Evolutionary conservation across 2,113 vertebrate genomes (phyloP).

Genomic region (Dasyprocta punctata): DNA sequence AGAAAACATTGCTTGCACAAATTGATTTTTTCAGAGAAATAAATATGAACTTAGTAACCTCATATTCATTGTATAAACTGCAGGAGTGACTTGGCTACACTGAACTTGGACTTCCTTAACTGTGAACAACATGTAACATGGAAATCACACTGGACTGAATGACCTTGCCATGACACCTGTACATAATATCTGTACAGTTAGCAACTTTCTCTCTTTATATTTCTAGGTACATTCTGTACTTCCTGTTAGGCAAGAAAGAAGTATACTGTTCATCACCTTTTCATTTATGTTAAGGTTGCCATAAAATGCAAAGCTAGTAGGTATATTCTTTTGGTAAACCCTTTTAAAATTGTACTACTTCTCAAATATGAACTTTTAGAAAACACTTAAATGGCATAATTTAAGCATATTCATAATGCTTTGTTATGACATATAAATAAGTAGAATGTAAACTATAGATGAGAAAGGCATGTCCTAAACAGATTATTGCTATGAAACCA

Average conservation of each 20-base stretch:
- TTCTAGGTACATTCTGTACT: not conserved
- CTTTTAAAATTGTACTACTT: not conserved
- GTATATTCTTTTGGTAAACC: not conserved
- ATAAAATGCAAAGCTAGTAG: slow-evolving; percentile 26
- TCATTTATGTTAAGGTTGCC: not conserved
- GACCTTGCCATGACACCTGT: not conserved
- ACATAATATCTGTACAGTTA: not conserved
- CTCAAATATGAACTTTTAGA: not conserved
- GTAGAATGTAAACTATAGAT: not conserved
- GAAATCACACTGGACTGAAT: not conserved
- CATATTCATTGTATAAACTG: not conserved
- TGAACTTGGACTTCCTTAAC: not conserved
- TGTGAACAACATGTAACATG: not conserved
- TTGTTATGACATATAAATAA: not conserved
- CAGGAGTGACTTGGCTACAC: not conserved
- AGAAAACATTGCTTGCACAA: not conserved
- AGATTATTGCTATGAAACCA: not conserved
- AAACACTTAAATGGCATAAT: not conserved
- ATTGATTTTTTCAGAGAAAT: slow-evolving; percentile 21
- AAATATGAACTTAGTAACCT: not conserved
- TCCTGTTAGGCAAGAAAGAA: not conserved
- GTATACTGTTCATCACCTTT: not conserved
- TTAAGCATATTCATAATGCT: not conserved
- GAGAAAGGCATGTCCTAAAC: not conserved
- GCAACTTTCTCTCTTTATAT: not conserved